A percentile compares a stretch with the other conserved stretches of the same genome.
Evolutionary conservation across 2,113 vertebrate species (phyloP).

Genomic region (Microcebus ravelobensis): DNA sequence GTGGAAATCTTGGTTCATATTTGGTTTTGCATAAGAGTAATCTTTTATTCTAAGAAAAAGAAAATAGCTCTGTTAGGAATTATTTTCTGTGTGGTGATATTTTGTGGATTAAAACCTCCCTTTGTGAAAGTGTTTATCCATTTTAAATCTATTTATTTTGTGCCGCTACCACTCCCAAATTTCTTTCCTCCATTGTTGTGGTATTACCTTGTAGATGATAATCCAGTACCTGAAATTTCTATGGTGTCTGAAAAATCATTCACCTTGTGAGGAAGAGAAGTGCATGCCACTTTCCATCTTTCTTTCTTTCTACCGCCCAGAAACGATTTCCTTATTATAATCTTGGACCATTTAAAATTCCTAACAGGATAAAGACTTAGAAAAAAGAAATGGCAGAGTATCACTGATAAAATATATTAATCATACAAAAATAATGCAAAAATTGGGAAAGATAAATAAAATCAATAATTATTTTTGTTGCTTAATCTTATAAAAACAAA

Average conservation of each 20-base stretch:
- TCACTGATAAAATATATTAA: neutral
- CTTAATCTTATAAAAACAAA: neutral
- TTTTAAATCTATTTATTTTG: neutral
- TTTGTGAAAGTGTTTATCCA: neutral
- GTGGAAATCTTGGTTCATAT: neutral
- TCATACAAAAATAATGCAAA: neutral
- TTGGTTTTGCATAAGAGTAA: neutral
- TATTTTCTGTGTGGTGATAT: neutral
- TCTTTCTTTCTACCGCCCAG: neutral
- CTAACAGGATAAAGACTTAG: neutral
- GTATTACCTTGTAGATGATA: neutral
- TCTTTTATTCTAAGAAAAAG: neutral
- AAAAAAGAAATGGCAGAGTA: neutral
- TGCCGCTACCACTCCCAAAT: neutral
- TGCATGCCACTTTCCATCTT: neutral
- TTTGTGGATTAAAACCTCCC: neutral
- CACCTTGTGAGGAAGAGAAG: neutral
- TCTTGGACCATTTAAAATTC: neutral
- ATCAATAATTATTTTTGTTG: neutral
- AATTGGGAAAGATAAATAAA: neutral
- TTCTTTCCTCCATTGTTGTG: neutral
- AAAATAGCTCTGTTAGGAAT: neutral
- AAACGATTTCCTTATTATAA: neutral
- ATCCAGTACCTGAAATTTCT: neutral
- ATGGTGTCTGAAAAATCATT: neutral